Conservation (phyloP, 2,888 invertebrate species). For the Melanostoma scalare region DNA sequence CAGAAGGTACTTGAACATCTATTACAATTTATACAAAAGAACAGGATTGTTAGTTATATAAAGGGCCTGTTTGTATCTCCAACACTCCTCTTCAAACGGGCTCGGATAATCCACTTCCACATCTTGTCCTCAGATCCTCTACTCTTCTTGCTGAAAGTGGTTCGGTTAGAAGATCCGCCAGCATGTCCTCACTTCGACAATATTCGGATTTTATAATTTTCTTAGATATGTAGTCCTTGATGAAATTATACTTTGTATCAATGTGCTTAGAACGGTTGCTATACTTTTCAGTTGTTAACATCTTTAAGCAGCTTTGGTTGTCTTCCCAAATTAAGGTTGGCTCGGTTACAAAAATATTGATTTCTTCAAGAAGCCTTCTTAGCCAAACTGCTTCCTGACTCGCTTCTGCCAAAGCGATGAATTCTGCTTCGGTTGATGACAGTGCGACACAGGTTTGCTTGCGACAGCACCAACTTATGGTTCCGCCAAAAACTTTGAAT, state of each 20-base stretch:
- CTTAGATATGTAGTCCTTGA: neutral
- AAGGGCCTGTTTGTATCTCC: neutral
- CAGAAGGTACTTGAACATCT: no score
- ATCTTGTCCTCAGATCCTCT: neutral
- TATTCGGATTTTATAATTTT: neutral
- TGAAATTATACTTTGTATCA: neutral
- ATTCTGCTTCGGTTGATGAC: neutral
- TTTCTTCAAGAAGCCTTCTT: neutral
- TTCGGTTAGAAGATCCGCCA: constrained; percentile 1
- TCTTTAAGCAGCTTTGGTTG: neutral
- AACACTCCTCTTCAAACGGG: neutral
- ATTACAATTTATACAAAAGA: no score
- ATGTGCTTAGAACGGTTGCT: constrained; percentile 1
- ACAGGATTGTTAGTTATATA: no score
- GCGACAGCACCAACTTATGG: neutral
- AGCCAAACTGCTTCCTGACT: constrained; percentile 6
- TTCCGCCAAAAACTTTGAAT: neutral
- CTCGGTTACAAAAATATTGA: neutral
- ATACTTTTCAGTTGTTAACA: neutral
- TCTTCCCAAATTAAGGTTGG: neutral
- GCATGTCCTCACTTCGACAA: neutral
- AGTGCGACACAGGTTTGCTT: neutral
- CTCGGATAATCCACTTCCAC: neutral
- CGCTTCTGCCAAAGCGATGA: neutral
- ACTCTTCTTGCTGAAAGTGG: neutral